Evolutionary conservation across 2,888 invertebrate species (phyloP).

Genomic region (Adela reaumurella): DNA sequence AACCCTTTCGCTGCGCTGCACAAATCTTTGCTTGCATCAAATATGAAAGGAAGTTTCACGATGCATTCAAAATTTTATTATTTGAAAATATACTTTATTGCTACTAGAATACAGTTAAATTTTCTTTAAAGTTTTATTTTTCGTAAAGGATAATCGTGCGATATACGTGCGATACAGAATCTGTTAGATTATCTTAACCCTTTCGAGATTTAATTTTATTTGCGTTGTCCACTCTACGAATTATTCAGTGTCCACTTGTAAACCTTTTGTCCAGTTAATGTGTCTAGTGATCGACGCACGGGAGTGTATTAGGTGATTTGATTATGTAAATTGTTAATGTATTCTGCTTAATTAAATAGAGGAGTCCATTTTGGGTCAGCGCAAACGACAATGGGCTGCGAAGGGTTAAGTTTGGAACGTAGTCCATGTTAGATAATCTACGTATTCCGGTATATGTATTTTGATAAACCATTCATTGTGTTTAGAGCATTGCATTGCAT

Average conservation of each 20-base stretch:
- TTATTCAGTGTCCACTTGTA: not conserved
- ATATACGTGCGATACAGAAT: not conserved
- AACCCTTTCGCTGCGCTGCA: not conserved
- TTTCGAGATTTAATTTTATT: not conserved
- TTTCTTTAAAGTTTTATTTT: not conserved
- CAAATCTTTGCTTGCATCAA: not conserved
- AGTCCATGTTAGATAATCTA: too few relatives aligned
- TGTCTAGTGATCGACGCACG: not conserved
- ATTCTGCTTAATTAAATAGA: not conserved
- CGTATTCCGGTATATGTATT: too few relatives aligned
- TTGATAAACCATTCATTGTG: too few relatives aligned
- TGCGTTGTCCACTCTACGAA: not conserved
- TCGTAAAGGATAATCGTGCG: not conserved
- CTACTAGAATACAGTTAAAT: not conserved
- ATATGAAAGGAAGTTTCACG: not conserved
- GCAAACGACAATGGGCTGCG: not conserved
- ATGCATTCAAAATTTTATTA: not conserved
- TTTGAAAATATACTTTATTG: not conserved
- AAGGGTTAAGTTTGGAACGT: not conserved
- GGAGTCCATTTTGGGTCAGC: not conserved
- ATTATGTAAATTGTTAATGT: not conserved
- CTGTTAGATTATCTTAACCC: not conserved
- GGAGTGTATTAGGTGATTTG: not conserved
- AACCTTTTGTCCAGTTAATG: not conserved
- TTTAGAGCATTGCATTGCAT: too few relatives aligned